These are phyloP conservation scores for Drosophila testacea DNA, from an alignment of 2,888 invertebrate species.

Conservation along the genomic window DNA sequence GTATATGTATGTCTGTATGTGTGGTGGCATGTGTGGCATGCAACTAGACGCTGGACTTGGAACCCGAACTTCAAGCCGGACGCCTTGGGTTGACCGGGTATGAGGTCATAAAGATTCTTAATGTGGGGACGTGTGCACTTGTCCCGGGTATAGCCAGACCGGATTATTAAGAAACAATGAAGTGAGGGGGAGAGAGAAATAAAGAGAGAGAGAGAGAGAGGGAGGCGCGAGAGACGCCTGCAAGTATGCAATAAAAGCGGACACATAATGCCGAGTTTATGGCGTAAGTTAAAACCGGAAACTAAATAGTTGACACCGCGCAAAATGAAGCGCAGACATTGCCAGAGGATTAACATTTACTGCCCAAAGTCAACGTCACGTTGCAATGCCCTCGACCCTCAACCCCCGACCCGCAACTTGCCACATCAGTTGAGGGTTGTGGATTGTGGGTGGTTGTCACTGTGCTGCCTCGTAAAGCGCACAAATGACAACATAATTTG, in stretches of 20 bases:
- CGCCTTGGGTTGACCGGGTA: conserved; percentile 4
- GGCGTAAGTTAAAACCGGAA: conserved; percentile 77
- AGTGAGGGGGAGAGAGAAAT: conserved; percentile 17
- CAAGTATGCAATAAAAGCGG: conserved; percentile 76
- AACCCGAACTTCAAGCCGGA: conserved; percentile 2
- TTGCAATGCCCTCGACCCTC: conserved; percentile 13
- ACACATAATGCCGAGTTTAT: conserved; percentile 76
- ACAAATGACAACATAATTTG: conserved; percentile 80
- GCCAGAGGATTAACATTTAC: conserved; percentile 55
- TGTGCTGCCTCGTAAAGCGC: conserved; percentile 64
- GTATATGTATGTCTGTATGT: neutral
- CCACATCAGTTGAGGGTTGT: neutral
- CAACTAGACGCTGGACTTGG: conserved; percentile 34
- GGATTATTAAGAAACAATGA: conserved; percentile 80
- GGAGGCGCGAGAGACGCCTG: conserved; percentile 32
- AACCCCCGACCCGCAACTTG: neutral
- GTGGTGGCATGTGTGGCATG: conserved; percentile 49
- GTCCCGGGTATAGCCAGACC: conserved; percentile 18
- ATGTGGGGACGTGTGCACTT: conserved; percentile 73
- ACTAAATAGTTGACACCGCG: conserved; percentile 80
- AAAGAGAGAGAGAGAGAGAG: neutral
- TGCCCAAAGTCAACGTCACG: conserved; percentile 41
- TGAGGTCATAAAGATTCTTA: conserved; percentile 67
- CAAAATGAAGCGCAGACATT: conserved; percentile 56
- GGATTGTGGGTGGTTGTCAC: conserved; percentile 5